Evolutionary conservation across 2,888 invertebrate species (phyloP).

Genomic region (Cosmopolites sordidus): DNA sequence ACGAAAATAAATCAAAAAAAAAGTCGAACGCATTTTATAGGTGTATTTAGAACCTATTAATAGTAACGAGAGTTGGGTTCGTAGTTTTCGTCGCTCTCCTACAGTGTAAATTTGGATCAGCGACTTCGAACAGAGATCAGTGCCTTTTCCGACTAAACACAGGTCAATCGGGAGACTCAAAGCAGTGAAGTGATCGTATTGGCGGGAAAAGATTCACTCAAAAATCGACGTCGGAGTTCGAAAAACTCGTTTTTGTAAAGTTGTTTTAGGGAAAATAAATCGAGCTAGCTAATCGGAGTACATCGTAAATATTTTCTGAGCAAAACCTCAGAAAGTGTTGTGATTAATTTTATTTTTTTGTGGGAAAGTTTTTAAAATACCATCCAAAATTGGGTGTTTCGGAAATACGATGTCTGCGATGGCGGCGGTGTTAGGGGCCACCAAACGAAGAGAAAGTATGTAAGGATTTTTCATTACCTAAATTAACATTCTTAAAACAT

Average conservation of each 20-base stretch:
- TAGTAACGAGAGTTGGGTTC: constrained; percentile 11
- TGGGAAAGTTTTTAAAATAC: background rate
- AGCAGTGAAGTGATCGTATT: background rate
- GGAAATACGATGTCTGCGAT: constrained; percentile 44
- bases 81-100: constrained; percentile 30
- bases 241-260: no score
- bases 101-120: constrained; percentile 39
- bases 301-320: no score
- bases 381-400: constrained; percentile 46
- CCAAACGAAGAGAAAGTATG: no score
- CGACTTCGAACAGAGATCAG: constrained; percentile 27
- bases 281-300: no score
- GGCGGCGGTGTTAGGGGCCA: constrained; percentile 41
- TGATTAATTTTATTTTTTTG: background rate
- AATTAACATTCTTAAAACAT: no score
- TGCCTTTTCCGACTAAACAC: constrained; percentile 17
- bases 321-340: background rate
- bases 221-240: no score
- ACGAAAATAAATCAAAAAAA: constrained; percentile 6
- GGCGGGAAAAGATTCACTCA: background rate
- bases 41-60: constrained; percentile 15
- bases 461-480: no score
- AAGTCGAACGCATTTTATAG: constrained; percentile 10
- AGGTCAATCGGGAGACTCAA: constrained; percentile 7
- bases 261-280: no score